These are phyloP conservation scores for Trissolcus japonicus DNA, from an alignment of 2,888 invertebrate genomes.

Conservation along the genomic window DNA sequence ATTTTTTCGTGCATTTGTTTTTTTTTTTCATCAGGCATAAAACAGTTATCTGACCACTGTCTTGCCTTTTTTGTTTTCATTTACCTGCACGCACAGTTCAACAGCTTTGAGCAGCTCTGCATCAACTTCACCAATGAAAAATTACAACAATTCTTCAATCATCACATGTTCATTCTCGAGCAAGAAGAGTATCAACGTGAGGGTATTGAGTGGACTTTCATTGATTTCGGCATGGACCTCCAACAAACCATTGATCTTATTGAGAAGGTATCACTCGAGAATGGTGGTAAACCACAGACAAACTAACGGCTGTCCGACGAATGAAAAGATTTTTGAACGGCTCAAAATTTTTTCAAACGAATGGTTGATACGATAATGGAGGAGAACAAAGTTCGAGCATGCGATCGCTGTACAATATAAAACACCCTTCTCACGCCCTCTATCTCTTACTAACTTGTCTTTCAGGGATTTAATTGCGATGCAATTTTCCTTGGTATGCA, in stretches of 20 bases:
- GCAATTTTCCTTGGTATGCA: neutral
- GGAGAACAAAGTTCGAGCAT: constrained; percentile 61
- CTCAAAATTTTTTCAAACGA: constrained; percentile 26
- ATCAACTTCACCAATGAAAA: constrained; percentile 94
- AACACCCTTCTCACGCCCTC: constrained; percentile 34
- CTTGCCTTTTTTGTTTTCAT: constrained; percentile 68
- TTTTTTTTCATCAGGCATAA: constrained; percentile 52
- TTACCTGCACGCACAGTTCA: constrained; percentile 78
- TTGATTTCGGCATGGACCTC: constrained; percentile 89
- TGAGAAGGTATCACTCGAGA: constrained; percentile 81
- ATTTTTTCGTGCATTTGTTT: constrained; percentile 17
- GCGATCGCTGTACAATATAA: constrained; percentile 49
- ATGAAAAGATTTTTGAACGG: constrained; percentile 29
- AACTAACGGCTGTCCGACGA: constrained; percentile 32
- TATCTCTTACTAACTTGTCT: constrained; percentile 51
- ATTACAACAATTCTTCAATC: constrained; percentile 99
- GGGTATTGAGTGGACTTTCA: constrained; percentile 98
- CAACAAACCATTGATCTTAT: constrained; percentile 88
- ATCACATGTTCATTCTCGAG: constrained; percentile 99
- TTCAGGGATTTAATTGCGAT: constrained; percentile 34
- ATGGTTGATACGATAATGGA: constrained; percentile 7
- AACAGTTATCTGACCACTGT: constrained; percentile 71
- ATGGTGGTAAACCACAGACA: constrained; percentile 46
- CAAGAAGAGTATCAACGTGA: constrained; percentile 99
- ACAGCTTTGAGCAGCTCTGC: constrained; percentile 87